Evolutionary conservation across 2,888 invertebrate genomes (phyloP).

Genomic region (Xestia c-nigrum): DNA sequence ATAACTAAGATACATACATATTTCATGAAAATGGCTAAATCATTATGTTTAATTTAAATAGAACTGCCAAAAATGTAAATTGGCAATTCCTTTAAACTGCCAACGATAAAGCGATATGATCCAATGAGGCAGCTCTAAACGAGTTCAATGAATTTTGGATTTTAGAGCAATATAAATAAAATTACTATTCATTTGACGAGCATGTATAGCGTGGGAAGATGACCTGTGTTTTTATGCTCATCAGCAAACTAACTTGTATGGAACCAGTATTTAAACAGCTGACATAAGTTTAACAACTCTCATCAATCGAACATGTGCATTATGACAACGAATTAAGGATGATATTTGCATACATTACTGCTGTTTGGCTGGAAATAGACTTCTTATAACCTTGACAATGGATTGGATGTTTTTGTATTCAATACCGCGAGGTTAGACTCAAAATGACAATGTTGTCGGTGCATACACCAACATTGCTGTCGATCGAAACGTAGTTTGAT

Average conservation of each 20-base stretch:
- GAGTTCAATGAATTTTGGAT: conserved; percentile 23
- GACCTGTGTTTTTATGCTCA: conserved; percentile 14
- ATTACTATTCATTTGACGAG: conserved; percentile 13
- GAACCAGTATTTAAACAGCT: conserved; percentile 44
- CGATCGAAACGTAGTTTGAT: neutral
- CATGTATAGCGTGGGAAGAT: conserved; percentile 32
- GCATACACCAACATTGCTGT: neutral
- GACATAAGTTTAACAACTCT: conserved; percentile 3
- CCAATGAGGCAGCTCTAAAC: neutral
- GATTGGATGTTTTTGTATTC: neutral
- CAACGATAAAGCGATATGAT: conserved; percentile 5
- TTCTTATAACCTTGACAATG: conserved; percentile 36
- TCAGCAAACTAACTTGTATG: conserved; percentile 7
- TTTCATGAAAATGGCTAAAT: neutral
- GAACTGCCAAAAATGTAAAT: conserved; percentile 12
- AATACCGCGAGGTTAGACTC: neutral
- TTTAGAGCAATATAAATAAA: conserved; percentile 21
- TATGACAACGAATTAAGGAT: conserved; percentile 5
- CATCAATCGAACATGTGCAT: conserved; percentile 20
- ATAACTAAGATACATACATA: neutral
- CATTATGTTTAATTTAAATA: neutral
- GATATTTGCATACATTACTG: conserved; percentile 15
- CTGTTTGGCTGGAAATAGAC: conserved; percentile 10
- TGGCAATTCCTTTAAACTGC: neutral
- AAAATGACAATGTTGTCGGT: neutral